Conservation (phyloP, 2,113 vertebrate genomes). For the Cryptoleucopteryx plumbea region DNA sequence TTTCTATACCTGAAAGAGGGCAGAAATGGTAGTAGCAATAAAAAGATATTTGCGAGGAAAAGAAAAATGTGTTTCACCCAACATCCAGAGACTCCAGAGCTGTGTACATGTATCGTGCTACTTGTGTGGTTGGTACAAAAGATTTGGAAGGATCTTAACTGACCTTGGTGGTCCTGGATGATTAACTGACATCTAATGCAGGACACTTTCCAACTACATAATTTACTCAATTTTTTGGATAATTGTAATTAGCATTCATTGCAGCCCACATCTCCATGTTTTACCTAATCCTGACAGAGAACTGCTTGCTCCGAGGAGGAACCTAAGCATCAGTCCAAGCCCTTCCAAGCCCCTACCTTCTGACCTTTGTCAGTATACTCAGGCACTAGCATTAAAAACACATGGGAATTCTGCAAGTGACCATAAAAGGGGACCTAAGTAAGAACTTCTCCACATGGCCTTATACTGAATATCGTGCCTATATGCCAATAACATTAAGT, state of each 20-base stretch:
- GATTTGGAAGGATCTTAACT: background rate
- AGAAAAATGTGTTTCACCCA: background rate
- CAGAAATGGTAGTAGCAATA: background rate
- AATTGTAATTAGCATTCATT: background rate
- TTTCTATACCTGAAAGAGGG: background rate
- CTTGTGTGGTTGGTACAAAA: background rate
- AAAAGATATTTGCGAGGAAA: background rate
- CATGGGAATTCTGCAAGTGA: background rate
- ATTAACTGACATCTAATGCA: background rate
- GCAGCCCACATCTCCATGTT: background rate
- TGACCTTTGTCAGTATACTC: background rate
- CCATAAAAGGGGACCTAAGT: background rate
- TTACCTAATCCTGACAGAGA: background rate
- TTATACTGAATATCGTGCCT: background rate
- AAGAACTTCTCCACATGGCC: background rate
- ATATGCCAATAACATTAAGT: rapidly evolving
- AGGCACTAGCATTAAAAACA: background rate
- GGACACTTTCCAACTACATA: background rate
- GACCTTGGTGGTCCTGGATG: background rate
- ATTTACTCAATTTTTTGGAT: too few species aligned
- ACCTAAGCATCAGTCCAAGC: background rate
- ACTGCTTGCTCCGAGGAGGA: background rate
- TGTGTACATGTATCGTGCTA: background rate
- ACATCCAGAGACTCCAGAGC: background rate
- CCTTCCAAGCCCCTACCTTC: background rate